phyloP scores from a whole-genome alignment of 1,140 invertebrate species.

The Drosophila santomea region DNA sequence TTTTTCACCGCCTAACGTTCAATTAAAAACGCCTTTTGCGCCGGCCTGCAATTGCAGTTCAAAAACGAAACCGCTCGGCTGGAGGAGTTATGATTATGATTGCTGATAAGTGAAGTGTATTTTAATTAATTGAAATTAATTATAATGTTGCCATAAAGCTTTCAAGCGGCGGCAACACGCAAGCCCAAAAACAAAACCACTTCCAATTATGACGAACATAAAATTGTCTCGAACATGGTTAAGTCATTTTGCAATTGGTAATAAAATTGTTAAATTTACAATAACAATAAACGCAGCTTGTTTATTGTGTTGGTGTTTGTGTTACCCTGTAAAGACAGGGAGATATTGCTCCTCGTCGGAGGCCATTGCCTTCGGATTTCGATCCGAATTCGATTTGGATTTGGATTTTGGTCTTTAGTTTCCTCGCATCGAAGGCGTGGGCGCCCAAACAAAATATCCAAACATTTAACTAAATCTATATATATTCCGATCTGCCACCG shows the following conservation, averaged over 20 bases:
- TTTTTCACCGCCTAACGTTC: neutral
- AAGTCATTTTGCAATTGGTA: slow-evolving; percentile 69
- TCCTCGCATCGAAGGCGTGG: slow-evolving; percentile 29
- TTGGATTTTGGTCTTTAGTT: slow-evolving; percentile 40
- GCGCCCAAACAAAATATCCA: slow-evolving; percentile 49
- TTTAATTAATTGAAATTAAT: slow-evolving; percentile 81
- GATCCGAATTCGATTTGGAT: slow-evolving; percentile 3
- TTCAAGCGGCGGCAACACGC: slow-evolving; percentile 29
- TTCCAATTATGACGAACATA: slow-evolving; percentile 72
- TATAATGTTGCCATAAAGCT: slow-evolving; percentile 66
- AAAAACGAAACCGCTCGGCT: slow-evolving; percentile 40
- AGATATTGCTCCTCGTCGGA: slow-evolving; percentile 5
- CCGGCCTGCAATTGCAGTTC: slow-evolving; percentile 51
- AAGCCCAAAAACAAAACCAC: slow-evolving; percentile 33
- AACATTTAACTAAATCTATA: slow-evolving; percentile 44
- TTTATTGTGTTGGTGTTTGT: slow-evolving; percentile 31
- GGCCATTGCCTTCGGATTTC: slow-evolving; percentile 33
- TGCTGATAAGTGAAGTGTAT: slow-evolving; percentile 67
- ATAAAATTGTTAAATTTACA: slow-evolving; percentile 70
- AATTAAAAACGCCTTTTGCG: slow-evolving; percentile 12
- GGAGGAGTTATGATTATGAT: slow-evolving; percentile 62
- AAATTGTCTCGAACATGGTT: slow-evolving; percentile 69
- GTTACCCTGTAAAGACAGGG: neutral
- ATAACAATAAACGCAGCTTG: slow-evolving; percentile 59
- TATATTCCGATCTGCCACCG: slow-evolving; percentile 23